A percentile compares a stretch with the other conserved stretches of the same genome.
These are phyloP conservation scores for Beroe ovata DNA, from an alignment of 37 sponge, comb jelly and placozoan genomes.

Conservation along the genomic window DNA sequence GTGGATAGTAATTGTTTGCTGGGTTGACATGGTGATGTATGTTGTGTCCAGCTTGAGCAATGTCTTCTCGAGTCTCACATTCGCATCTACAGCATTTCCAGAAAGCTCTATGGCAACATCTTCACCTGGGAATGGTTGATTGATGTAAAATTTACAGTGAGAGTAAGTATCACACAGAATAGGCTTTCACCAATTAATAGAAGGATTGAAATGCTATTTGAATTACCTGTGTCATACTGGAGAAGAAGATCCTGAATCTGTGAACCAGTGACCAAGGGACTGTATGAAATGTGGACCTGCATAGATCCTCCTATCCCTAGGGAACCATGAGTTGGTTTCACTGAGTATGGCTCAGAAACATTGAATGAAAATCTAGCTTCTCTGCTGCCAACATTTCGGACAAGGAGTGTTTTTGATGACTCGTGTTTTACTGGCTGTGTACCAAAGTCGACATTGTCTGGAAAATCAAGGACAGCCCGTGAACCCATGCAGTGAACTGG, in stretches of 20 bases:
- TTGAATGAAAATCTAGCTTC: slow-evolving; percentile 78
- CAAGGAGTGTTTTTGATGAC: slow-evolving; percentile 85
- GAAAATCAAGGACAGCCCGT: slow-evolving; percentile 93
- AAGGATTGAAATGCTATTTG: too few species aligned
- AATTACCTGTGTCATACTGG: slow-evolving; percentile 84
- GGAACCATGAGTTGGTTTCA: slow-evolving; percentile 75
- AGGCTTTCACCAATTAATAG: too few species aligned
- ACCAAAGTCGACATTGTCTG: slow-evolving; percentile 88
- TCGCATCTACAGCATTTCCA: slow-evolving; percentile 85
- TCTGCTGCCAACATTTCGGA: slow-evolving; percentile 88
- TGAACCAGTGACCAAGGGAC: slow-evolving; percentile 75
- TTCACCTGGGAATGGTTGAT: slow-evolving; percentile 73
- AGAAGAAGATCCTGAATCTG: slow-evolving; percentile 75
- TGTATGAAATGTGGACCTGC: slow-evolving; percentile 79
- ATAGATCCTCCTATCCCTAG: slow-evolving; percentile 77
- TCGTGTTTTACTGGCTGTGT: slow-evolving; percentile 86
- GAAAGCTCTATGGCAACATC: slow-evolving; percentile 76
- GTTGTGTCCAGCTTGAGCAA: slow-evolving; percentile 85
- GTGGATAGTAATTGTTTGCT: slow-evolving; percentile 78
- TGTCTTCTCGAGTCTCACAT: slow-evolving; percentile 85
- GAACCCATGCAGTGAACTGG: slow-evolving; percentile 86
- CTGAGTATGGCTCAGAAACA: slow-evolving; percentile 75
- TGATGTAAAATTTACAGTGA: too few species aligned
- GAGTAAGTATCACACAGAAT: too few species aligned
- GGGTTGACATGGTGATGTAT: slow-evolving; percentile 84